These are phyloP conservation scores for Prochilodus magdalenae DNA, from an alignment of 2,113 vertebrate species.

Conservation along the genomic window DNA sequence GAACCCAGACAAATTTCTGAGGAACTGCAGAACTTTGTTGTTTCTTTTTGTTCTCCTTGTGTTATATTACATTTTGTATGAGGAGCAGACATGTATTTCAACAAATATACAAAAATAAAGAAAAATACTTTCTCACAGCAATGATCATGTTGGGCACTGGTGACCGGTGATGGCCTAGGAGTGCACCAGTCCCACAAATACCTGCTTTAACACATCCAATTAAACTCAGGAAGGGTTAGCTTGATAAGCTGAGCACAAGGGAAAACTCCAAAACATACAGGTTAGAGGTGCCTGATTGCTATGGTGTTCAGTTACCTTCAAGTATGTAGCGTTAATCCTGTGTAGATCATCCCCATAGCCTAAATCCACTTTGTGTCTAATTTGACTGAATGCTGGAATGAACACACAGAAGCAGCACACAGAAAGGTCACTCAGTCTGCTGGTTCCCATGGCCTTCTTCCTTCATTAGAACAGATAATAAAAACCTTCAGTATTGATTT, in stretches of 20 bases:
- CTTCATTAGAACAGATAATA: constrained; percentile 78
- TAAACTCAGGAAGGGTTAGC: too few species aligned
- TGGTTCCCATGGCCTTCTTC: constrained; percentile 74
- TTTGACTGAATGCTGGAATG: constrained; percentile 69
- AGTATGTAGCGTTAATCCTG: constrained; percentile 18
- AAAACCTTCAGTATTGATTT: constrained; percentile 76
- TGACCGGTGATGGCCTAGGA: too few species aligned
- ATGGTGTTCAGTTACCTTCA: constrained; percentile 22
- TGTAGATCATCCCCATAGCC: constrained; percentile 18
- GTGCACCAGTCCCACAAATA: too few species aligned
- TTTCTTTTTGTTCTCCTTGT: too few species aligned
- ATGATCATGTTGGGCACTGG: too few species aligned
- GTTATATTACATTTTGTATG: too few species aligned
- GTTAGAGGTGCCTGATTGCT: not conserved
- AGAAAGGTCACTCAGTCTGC: constrained; percentile 79
- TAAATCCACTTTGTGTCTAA: constrained; percentile 45
- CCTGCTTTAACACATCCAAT: too few species aligned
- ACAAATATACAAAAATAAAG: too few species aligned
- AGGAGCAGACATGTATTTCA: too few species aligned
- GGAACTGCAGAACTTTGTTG: too few species aligned
- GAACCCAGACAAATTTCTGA: too few species aligned
- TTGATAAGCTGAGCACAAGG: not conserved
- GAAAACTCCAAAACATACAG: not conserved
- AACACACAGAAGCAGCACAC: constrained; percentile 60
- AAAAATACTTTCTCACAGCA: too few species aligned